Conservation (phyloP, 2,113 vertebrate species). For the Sphyrna mokarran region DNA sequence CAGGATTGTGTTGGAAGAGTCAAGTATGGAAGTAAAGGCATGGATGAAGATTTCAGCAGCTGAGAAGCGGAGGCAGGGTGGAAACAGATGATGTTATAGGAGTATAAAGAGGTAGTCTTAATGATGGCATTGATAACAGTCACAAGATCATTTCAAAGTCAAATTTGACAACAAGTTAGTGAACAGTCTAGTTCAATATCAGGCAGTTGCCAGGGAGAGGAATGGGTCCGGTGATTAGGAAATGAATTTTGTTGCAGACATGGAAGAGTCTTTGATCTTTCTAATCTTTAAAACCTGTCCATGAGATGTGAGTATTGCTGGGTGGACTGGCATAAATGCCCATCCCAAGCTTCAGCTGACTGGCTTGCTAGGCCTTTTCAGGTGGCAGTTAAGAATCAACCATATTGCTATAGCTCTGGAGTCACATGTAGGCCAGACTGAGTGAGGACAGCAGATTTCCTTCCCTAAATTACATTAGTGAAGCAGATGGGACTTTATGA, state of each 20-base stretch:
- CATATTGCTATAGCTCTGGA: too few relatives aligned
- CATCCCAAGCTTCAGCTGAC: too few relatives aligned
- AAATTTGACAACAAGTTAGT: not conserved
- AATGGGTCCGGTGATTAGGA: not conserved
- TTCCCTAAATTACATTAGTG: too few relatives aligned
- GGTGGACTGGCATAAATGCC: too few relatives aligned
- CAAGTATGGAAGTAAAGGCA: not conserved
- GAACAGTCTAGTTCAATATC: not conserved
- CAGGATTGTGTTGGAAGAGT: not conserved
- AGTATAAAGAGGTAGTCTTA: not conserved
- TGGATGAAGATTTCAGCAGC: not conserved
- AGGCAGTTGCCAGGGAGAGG: not conserved
- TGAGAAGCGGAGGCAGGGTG: not conserved
- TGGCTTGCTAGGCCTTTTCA: too few relatives aligned
- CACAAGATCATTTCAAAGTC: not conserved
- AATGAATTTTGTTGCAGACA: not conserved
- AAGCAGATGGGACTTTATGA: too few relatives aligned
- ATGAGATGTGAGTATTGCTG: too few relatives aligned
- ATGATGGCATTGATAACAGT: not conserved
- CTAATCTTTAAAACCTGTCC: not conserved
- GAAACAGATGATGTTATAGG: too few relatives aligned
- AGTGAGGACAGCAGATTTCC: too few relatives aligned
- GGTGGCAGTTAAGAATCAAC: too few relatives aligned
- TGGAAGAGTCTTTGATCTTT: not conserved
- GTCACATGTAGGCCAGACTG: too few relatives aligned